These are phyloP conservation scores for Aptenodytes patagonicus DNA, from an alignment of 2,113 vertebrate genomes.

Conservation along the genomic window DNA sequence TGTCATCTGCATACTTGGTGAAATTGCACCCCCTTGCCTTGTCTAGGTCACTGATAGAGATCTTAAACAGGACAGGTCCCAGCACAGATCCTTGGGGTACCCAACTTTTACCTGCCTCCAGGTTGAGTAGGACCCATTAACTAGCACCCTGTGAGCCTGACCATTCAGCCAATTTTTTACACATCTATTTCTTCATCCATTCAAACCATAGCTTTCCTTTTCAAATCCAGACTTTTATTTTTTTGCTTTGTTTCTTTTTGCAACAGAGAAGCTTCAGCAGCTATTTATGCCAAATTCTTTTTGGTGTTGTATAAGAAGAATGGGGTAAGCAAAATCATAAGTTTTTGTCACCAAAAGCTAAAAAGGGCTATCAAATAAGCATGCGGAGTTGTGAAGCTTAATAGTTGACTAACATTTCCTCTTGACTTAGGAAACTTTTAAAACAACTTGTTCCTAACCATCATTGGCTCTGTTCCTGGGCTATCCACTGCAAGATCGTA, in stretches of 20 bases:
- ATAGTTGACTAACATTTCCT: background rate
- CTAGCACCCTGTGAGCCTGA: background rate
- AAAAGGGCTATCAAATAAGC: background rate
- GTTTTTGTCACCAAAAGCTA: background rate
- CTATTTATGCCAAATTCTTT: background rate
- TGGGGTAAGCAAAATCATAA: background rate
- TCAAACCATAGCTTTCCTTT: background rate
- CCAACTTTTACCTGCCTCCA: background rate
- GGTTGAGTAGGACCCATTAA: background rate
- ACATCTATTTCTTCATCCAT: background rate
- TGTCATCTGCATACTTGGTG: background rate
- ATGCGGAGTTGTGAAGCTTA: background rate
- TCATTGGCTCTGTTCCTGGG: background rate
- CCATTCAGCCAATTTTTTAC: background rate
- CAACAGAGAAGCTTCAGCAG: background rate
- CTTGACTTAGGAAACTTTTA: background rate
- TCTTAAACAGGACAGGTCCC: background rate
- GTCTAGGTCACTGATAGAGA: background rate
- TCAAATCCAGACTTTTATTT: background rate
- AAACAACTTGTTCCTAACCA: background rate
- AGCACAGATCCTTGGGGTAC: too few species aligned
- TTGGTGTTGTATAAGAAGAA: background rate
- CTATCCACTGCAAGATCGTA: background rate
- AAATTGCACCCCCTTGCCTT: background rate
- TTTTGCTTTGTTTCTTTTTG: background rate